Evolutionary conservation across 2,888 invertebrate species (phyloP), one percentile per base, ranked within the genome.

Genomic region (Phanerotoma sp.): DNA sequence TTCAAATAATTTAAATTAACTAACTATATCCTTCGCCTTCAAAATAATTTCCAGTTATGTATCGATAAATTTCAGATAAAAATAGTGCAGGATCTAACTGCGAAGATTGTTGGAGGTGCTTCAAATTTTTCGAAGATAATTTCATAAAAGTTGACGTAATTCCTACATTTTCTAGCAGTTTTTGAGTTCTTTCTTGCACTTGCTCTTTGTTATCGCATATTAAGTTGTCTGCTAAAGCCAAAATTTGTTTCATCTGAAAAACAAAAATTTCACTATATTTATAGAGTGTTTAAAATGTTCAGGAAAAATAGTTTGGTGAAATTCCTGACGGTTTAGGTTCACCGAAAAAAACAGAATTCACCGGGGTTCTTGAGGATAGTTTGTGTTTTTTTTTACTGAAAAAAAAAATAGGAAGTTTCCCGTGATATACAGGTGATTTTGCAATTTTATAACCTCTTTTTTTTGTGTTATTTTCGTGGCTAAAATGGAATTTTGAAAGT

Each of bases 11-110:
- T 16, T 40, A 20, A 40, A n/a, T n/a, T n/a, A n/a, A 63, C 64
- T n/a, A 56, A 77, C 75, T 72, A 20, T 70, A 64, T 51, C 57
- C 60, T 50, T 75, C 72, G 4, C 71, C 63, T 45, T 68, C 68
- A 40, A 74, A 73, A 60, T 73, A 71, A 56, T 62, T 62, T 37
- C 76, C 75, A 4, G 65, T 66, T 20, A 73, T 50, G 13, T 62
- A 61, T 28, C 66, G 70, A 50, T 77, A 77, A 38, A 70, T 62
- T 59, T 74, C 72, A 16, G 63, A 63, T 11, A 77, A 54, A 53
- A 76, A 74, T 48, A 68, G 54, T 3, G 71, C 63, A 11, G 68
- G 67, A 45, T 72, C 64, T 10, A 66, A 63, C 15, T 67, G 57
- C 28, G 58, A 59, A 7, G 57, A 52, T 22, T 62, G 56, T 5